Base-by-base conservation (phyloP, 2,888 invertebrate genomes). In the Nymphalis c-album region DNA sequence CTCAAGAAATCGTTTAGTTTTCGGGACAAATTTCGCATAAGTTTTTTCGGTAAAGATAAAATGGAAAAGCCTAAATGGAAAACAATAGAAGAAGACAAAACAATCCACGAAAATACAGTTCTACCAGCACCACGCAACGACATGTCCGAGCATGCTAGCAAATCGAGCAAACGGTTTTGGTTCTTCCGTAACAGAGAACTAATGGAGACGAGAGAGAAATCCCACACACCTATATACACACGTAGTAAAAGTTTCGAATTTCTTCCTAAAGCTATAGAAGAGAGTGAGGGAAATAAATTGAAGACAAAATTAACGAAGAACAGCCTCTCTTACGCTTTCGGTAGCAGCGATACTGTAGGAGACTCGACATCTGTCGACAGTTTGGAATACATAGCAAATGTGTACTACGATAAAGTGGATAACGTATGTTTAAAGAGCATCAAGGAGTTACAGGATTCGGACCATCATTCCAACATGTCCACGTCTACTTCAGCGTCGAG, bases 171-270 rank as follows among this genome's bases (percentile, higher is more conserved):
- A 74, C 82, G 90, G 0, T 91, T 91, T 68, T 91, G 92, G 92
- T 85, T 90, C 68, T 91, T 90, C 62, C 78, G 86, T 69, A 85
- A 87, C 60, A 90, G 84, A 71, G 91, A 90, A 13, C 48, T 83
- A 10, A 78, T 81, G 20, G 86, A 86, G 64, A 83, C 80, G 50
- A 57, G 18, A 18, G 57, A 4, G 57, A 76, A 78, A 67, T 51
- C 77, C 13, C 76, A 78, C 16, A 78, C 78, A 20, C 86, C 89
- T 1, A 77, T 83, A 18, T 91, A 91, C 69, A 83, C 80, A 71
- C 79, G 92, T 47, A 92, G 92, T 71, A 92, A 92, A 68, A 92
- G 92, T 74, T 92, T 91, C 60, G 92, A 92, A 72, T 92, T 91
- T 65, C 77, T 92, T 1, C 92, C 92, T 0, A 81, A 82, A 80